Conservation (phyloP, 2,888 invertebrate species). For the Lypha dubia region DNA sequence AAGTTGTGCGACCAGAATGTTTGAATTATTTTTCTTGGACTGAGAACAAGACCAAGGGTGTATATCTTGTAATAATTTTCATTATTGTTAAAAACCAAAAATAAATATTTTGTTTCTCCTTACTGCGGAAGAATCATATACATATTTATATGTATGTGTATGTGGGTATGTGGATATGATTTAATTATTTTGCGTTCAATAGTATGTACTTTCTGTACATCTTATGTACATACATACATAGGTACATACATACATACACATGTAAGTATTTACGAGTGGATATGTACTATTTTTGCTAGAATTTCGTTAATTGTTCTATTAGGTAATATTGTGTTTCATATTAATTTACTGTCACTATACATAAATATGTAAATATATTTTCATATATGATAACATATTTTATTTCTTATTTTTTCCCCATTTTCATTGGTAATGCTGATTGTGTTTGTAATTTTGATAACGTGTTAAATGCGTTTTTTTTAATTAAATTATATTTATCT, state of each 20-base stretch:
- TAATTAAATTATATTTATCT: slow-evolving; percentile 51
- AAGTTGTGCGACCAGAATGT: slow-evolving; percentile 23
- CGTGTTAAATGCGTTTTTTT: slow-evolving; percentile 64
- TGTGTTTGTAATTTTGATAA: slow-evolving; percentile 44
- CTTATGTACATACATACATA: neutral
- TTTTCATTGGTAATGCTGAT: no score
- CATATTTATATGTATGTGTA: neutral
- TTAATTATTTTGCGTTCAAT: slow-evolving; percentile 25
- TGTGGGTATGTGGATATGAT: neutral
- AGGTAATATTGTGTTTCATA: no score
- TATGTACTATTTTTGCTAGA: neutral
- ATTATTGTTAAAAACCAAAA: slow-evolving; percentile 38
- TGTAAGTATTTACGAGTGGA: neutral
- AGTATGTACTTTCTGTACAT: neutral
- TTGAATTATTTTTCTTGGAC: slow-evolving; percentile 26
- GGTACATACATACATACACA: neutral
- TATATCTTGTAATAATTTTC: slow-evolving; percentile 39
- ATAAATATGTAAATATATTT: no score
- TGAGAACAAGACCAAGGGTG: slow-evolving; percentile 37
- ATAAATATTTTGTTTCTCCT: slow-evolving; percentile 35
- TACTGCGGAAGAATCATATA: slow-evolving; percentile 57
- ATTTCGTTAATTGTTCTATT: no score
- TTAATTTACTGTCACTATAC: no score
- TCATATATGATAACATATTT: no score
- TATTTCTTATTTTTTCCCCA: no score